These are phyloP conservation scores for Spinibarbus caldwelli DNA, from an alignment of 2,797 vertebrate species.

Conservation along the genomic window DNA sequence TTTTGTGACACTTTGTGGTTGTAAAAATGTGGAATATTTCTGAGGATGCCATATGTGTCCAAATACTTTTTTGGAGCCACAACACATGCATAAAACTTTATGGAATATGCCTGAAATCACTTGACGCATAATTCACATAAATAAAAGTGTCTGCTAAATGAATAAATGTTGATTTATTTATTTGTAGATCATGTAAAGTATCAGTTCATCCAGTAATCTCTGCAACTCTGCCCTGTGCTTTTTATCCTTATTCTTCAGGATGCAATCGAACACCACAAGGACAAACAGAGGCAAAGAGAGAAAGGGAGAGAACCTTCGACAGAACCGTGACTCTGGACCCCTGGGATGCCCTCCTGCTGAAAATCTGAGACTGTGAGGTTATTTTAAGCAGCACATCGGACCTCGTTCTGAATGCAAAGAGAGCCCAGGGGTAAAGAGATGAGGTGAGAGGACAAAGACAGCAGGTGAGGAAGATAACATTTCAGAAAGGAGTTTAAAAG, in stretches of 20 bases:
- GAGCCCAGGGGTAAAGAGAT: not conserved
- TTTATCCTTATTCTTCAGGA: not conserved
- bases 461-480: not conserved
- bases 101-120: not conserved
- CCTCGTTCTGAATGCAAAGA: conserved; percentile 18
- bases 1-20: not conserved
- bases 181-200: not conserved
- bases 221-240: not conserved
- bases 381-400: conserved; percentile 17
- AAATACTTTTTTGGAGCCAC: not conserved
- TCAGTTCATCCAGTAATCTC: not conserved
- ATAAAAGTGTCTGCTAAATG: not conserved
- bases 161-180: not conserved
- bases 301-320: conserved; percentile 12
- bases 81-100: not conserved
- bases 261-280: conserved; percentile 10
- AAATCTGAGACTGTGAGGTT: conserved; percentile 3
- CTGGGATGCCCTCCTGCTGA: conserved; percentile 14
- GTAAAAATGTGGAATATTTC: not conserved
- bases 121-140: not conserved
- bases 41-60: not conserved
- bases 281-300: not conserved
- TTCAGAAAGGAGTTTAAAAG: conserved; percentile 5
- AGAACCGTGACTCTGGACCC: conserved; percentile 21
- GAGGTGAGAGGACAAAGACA: conserved; percentile 3